Percentiles rank a stretch among this genome's conserved stretches.
phyloP scores from a whole-genome alignment of 1,140 invertebrate species.

The Andricus grossulariae region DNA sequence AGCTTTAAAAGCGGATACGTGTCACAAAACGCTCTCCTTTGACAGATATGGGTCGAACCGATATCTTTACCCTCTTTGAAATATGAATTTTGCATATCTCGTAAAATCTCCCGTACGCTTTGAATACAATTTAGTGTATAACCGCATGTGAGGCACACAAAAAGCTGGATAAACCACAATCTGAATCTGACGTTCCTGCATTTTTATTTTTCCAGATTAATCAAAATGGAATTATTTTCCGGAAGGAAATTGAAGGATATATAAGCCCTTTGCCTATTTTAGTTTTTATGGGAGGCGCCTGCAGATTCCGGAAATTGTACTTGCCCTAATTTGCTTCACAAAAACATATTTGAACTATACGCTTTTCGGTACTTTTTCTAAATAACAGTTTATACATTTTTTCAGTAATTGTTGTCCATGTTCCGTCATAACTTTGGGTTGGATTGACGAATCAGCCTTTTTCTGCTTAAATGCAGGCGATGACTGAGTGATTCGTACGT shows the following conservation, averaged over 20 bases:
- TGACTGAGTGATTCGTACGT: no score
- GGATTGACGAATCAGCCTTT: no score
- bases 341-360: no score
- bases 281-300: no score
- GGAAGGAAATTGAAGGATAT: background rate
- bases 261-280: no score
- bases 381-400: no score
- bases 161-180: constrained; percentile 21
- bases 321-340: no score
- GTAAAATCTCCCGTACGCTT: constrained; percentile 17
- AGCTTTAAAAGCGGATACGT: constrained; percentile 16
- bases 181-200: constrained; percentile 13
- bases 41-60: constrained; percentile 25
- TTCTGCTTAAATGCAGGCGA: no score
- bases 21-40: constrained; percentile 25
- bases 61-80: constrained; percentile 16
- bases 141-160: background rate
- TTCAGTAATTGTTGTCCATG: no score
- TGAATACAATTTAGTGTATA: constrained; percentile 31
- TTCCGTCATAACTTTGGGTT: no score
- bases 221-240: background rate
- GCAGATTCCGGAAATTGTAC: no score
- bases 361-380: no score
- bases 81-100: constrained; percentile 29
- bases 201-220: background rate